phyloP scores from a whole-genome alignment of 2,797 vertebrate species.

The Denticeps clupeoides region DNA sequence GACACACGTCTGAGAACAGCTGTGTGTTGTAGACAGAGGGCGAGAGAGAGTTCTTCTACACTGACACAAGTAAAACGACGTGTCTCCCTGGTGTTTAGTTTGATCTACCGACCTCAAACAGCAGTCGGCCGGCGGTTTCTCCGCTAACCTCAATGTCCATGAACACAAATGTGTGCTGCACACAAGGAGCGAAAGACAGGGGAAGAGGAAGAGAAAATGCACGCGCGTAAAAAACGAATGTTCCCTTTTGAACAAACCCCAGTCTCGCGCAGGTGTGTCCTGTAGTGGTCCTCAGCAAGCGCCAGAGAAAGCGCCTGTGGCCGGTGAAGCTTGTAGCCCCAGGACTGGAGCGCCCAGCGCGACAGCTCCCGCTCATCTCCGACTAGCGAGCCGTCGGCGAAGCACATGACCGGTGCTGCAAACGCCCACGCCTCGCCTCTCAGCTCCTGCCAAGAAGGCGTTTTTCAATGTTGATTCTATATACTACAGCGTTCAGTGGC shows the following conservation, averaged over 20 bases:
- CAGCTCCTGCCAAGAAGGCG: slow-evolving; percentile 71
- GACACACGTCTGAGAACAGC: slow-evolving; percentile 75
- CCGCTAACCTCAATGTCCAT: slow-evolving; percentile 66
- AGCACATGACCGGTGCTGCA: slow-evolving; percentile 68
- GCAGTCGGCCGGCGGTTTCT: slow-evolving; percentile 56
- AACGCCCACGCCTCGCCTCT: slow-evolving; percentile 72
- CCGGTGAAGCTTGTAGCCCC: slow-evolving; percentile 53
- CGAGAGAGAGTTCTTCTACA: neutral
- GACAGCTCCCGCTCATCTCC: slow-evolving; percentile 64
- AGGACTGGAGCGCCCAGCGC: slow-evolving; percentile 62
- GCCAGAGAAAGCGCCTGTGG: slow-evolving; percentile 54
- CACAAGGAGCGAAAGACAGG: no score
- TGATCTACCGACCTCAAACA: slow-evolving; percentile 69
- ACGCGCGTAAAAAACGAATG: neutral
- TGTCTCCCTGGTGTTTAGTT: no score
- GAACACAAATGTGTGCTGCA: slow-evolving; percentile 58
- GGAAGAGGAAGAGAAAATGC: neutral
- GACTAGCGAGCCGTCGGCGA: slow-evolving; percentile 59
- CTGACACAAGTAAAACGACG: no score
- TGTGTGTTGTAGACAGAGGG: slow-evolving; percentile 34
- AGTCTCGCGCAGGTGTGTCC: slow-evolving; percentile 56
- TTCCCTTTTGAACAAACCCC: slow-evolving; percentile 57
- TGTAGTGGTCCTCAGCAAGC: slow-evolving; percentile 60
- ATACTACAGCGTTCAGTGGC: no score
- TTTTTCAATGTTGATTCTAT: no score